A percentile compares a stretch with the other conserved stretches of the same genome.
Conservation (phyloP, 2,888 invertebrate genomes). For the Rhamnusium bicolor region DNA sequence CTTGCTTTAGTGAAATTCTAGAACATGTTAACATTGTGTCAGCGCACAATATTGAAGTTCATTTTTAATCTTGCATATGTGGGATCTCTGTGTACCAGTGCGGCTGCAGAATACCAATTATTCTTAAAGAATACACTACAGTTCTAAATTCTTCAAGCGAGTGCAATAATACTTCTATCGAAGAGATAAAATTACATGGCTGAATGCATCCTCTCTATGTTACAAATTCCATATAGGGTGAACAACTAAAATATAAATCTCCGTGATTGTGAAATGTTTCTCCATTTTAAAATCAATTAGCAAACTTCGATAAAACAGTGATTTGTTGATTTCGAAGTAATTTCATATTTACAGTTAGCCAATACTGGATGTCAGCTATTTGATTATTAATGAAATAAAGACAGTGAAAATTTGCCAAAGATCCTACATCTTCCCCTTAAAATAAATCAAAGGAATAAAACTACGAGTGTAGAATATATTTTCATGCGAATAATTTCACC, state of each 20-base stretch:
- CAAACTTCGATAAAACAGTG: too few relatives aligned
- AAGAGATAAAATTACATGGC: neutral
- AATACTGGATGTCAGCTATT: too few relatives aligned
- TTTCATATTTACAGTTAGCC: too few relatives aligned
- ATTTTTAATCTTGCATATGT: neutral
- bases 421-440: too few relatives aligned
- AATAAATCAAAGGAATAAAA: too few relatives aligned
- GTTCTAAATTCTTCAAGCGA: neutral
- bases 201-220: neutral
- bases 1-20: neutral
- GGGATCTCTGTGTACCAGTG: neutral
- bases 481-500: too few relatives aligned
- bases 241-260: neutral
- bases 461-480: too few relatives aligned
- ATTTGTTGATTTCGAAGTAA: too few relatives aligned
- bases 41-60: neutral
- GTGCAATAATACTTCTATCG: neutral
- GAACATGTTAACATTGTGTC: neutral
- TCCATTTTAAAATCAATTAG: too few relatives aligned
- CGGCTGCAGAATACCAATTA: neutral
- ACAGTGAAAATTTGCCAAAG: too few relatives aligned
- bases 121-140: neutral
- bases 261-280: too few relatives aligned
- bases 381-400: too few relatives aligned
- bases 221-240: neutral